phyloP scores from a whole-genome alignment of 2,888 invertebrate species.

The Eueremaeus valkanovi region DNA sequence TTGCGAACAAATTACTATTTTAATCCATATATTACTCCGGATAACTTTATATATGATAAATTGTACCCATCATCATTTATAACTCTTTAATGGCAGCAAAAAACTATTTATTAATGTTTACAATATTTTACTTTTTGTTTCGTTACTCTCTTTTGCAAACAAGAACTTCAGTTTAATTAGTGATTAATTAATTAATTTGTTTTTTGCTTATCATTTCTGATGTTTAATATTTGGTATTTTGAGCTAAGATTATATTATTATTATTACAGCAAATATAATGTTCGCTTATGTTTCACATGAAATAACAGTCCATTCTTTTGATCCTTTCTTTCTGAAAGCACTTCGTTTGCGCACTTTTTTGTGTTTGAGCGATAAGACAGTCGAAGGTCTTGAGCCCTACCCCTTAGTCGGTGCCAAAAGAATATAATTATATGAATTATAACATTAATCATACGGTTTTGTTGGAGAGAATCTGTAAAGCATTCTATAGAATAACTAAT shows the following conservation, averaged over 20 bases:
- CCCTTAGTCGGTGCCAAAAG: not conserved
- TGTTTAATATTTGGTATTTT: not conserved
- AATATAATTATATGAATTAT: not conserved
- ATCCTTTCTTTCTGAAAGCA: not conserved
- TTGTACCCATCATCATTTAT: too few relatives aligned
- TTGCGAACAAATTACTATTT: too few relatives aligned
- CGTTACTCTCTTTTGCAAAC: too few relatives aligned
- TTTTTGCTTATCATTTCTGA: not conserved
- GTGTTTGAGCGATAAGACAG: not conserved
- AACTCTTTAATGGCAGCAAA: too few relatives aligned
- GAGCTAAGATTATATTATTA: not conserved
- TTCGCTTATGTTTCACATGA: not conserved
- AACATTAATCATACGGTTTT: not conserved
- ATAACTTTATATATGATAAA: too few relatives aligned
- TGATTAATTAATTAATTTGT: not conserved
- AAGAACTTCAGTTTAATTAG: not conserved
- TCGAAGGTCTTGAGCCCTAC: constrained; percentile 1
- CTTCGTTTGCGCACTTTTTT: not conserved
- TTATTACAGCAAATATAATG: too few relatives aligned
- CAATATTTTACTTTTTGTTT: too few relatives aligned
- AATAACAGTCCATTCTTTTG: not conserved
- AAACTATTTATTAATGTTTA: too few relatives aligned
- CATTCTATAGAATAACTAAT: too few relatives aligned
- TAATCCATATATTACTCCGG: too few relatives aligned
- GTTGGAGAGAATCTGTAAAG: not conserved